These are phyloP conservation scores for Stigmatopora nigra DNA, from an alignment of 2,113 vertebrate genomes.

Conservation along the genomic window DNA sequence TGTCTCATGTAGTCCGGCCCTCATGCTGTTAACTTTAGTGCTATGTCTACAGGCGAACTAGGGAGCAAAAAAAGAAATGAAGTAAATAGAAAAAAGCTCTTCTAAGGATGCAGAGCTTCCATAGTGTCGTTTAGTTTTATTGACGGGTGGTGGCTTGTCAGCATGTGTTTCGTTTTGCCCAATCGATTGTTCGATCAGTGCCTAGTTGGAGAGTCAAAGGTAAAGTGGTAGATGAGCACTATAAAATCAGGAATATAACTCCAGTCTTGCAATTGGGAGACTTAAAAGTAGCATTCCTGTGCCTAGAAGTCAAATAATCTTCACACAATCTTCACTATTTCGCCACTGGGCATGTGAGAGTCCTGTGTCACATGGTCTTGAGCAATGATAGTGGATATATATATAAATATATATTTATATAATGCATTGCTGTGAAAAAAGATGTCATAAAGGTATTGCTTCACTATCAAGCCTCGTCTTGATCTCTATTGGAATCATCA, in stretches of 20 bases:
- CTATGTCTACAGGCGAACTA: constrained; percentile 13
- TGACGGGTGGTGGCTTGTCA: not conserved
- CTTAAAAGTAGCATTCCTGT: not conserved
- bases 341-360: too few species aligned
- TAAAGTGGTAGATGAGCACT: not conserved
- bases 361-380: too few species aligned
- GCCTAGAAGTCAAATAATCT: too few species aligned
- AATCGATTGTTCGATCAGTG: not conserved
- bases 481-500: constrained; percentile 50
- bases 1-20: not conserved
- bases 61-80: not conserved
- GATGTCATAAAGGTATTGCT: not conserved
- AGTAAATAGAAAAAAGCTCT: not conserved
- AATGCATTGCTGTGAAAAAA: not conserved
- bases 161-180: not conserved
- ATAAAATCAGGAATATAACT: not conserved
- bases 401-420: not conserved
- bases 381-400: too few species aligned
- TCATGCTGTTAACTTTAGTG: constrained; percentile 11
- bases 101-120: constrained; percentile 8
- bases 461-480: constrained; percentile 9
- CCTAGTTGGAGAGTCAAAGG: not conserved
- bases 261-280: not conserved
- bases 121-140: not conserved
- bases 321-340: too few species aligned